These are phyloP conservation scores for Mythimna albipuncta DNA, from an alignment of 2,888 invertebrate species.

Conservation along the genomic window DNA sequence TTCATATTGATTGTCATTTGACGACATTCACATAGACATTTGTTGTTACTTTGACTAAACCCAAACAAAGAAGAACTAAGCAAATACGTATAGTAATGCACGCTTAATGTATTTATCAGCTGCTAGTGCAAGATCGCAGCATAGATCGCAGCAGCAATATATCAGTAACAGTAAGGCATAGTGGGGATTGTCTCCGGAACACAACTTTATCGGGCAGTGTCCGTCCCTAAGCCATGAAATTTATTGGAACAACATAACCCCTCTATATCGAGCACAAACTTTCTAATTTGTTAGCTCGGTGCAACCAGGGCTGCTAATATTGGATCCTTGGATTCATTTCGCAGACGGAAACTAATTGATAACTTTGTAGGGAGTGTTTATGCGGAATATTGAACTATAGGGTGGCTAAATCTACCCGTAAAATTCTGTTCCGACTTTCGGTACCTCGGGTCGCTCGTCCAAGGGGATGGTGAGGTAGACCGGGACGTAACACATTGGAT, in stretches of 20 bases:
- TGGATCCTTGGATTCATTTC: slow-evolving; percentile 34
- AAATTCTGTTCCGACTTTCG: no score
- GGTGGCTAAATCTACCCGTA: background rate
- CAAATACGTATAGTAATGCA: background rate
- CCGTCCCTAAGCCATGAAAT: slow-evolving; percentile 65
- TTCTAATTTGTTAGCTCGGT: slow-evolving; percentile 80
- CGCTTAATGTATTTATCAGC: slow-evolving; percentile 29
- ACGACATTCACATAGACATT: no score
- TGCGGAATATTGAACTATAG: slow-evolving; percentile 18
- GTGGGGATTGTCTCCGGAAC: slow-evolving; percentile 51
- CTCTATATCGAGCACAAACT: slow-evolving; percentile 72
- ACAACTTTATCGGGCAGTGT: slow-evolving; percentile 61
- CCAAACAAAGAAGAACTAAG: background rate
- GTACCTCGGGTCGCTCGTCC: no score
- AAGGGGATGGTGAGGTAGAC: no score
- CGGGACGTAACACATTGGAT: no score
- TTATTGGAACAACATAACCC: slow-evolving; percentile 74
- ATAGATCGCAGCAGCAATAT: slow-evolving; percentile 53
- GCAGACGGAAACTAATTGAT: slow-evolving; percentile 45
- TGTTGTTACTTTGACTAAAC: no score
- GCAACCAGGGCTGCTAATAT: slow-evolving; percentile 55
- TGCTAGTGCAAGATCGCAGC: slow-evolving; percentile 4
- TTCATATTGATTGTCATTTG: no score
- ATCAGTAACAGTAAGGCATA: slow-evolving; percentile 46
- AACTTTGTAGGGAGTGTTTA: slow-evolving; percentile 37